Evolutionary conservation across 2,113 vertebrate species (phyloP), one percentile per base, ranked within the genome.

Genomic region (Sinosuthora webbiana): DNA sequence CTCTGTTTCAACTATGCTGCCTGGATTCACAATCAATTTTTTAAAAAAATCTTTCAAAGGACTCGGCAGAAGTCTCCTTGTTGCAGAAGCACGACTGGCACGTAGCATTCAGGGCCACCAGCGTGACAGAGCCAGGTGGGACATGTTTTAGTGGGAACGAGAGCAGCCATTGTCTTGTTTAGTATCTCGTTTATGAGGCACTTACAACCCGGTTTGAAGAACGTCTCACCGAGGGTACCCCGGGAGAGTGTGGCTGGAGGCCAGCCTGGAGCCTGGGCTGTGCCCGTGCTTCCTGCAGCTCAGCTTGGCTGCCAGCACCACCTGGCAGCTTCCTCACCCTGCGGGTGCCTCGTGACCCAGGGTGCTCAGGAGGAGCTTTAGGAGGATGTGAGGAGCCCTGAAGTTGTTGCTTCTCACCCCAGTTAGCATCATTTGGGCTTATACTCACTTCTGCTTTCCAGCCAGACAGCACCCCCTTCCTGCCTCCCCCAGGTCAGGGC

Each of bases 311-410:
- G 78, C 57, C 5, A 7, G 35, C 57, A 62, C 42, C 30, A 9
- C 49, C 76, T 30, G 62, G 37, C 23, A 18, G 22, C 52, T 22
- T 18, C 5, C 0, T 35, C 42, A 59, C 31, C 35, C 5, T 1
- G 3, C 0, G 0, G 65, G 49, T 35, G 44, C 16, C 56, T 44
- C 0, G 0, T 53, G 16, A 37, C n/a, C 55, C 0, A 0, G 13
- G 6, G 5, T 21, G 24, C 22, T 83, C 35, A 27, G 52, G 17
- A 67, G 60, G 15, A 45, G 47, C 23, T 55, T 53, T 47, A 39
- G 75, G 49, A 84, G 62, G 33, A 35, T 0, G 5, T n/a, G 37
- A 83, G 53, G 49, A 90, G 35, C 44, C 39, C 37, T 2, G 2
- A 42, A 59, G 41, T 63, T 2, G 0, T 39, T 50, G 41, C 31